A percentile compares a stretch with the other conserved stretches of the same genome.
phyloP scores from a whole-genome alignment of 2,113 vertebrate genomes.

The Vimba vimba region DNA sequence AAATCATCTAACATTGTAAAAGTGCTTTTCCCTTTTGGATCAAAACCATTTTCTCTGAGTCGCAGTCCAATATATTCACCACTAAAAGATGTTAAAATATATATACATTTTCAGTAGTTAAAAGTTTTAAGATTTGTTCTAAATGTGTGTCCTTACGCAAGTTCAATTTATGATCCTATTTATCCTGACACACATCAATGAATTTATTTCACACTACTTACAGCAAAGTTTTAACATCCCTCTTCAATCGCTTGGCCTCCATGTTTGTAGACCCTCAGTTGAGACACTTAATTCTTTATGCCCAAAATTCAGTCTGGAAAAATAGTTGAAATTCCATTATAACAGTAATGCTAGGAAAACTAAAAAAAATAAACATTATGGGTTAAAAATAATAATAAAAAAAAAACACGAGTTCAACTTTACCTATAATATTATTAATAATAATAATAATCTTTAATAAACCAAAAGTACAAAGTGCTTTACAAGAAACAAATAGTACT shows the following conservation, averaged over 20 bases:
- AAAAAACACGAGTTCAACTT: background rate
- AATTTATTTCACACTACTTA: constrained; percentile 69
- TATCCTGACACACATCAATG: background rate
- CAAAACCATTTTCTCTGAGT: constrained; percentile 84
- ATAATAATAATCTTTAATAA: too few relatives aligned
- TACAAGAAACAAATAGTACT: background rate
- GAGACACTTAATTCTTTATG: constrained; percentile 20
- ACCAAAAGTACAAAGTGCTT: too few relatives aligned
- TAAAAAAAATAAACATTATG: background rate
- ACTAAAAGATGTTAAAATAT: constrained; percentile 65
- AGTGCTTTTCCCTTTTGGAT: constrained; percentile 80
- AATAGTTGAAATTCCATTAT: background rate
- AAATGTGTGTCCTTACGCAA: too few relatives aligned
- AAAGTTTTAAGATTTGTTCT: background rate
- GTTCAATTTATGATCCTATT: background rate
- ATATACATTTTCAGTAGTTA: background rate
- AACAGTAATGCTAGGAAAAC: background rate
- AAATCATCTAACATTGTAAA: constrained; percentile 81
- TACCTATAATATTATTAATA: background rate
- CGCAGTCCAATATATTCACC: constrained; percentile 83
- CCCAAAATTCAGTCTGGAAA: constrained; percentile 36
- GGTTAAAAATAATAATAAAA: too few relatives aligned
- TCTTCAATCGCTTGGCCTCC: constrained; percentile 81
- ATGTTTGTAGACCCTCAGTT: constrained; percentile 62
- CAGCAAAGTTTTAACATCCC: constrained; percentile 81